These are phyloP conservation scores for Lithophane socia DNA, from an alignment of 2,888 invertebrate genomes.

Conservation along the genomic window DNA sequence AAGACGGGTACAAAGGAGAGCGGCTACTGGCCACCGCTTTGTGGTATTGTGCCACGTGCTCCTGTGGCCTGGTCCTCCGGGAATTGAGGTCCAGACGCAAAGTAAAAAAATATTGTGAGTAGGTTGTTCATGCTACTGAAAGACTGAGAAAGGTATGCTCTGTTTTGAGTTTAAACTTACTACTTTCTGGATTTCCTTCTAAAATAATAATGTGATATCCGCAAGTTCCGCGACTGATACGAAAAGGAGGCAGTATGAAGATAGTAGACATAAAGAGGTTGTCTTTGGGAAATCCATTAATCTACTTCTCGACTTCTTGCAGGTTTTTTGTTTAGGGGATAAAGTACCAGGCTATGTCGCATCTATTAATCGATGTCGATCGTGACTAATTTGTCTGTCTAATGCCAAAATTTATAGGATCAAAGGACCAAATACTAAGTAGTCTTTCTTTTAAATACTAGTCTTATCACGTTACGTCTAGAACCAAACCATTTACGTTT, in stretches of 20 bases:
- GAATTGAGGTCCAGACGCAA: constrained; percentile 56
- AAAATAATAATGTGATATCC: no score
- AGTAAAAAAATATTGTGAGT: constrained; percentile 22
- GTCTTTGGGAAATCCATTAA: constrained; percentile 6
- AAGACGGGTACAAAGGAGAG: constrained; percentile 80
- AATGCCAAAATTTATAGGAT: constrained; percentile 19
- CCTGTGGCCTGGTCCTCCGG: constrained; percentile 70
- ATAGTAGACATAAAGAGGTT: background rate
- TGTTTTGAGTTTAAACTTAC: background rate
- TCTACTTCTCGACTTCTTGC: constrained; percentile 6
- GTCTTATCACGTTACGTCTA: constrained; percentile 27
- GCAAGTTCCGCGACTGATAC: background rate
- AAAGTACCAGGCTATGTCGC: background rate
- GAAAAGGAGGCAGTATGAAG: background rate
- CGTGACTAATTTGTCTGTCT: constrained; percentile 24
- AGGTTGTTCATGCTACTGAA: background rate
- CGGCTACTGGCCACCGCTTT: constrained; percentile 82
- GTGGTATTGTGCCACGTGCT: constrained; percentile 82
- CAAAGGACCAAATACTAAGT: constrained; percentile 9
- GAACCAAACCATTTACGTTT: constrained; percentile 31
- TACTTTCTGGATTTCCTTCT: background rate
- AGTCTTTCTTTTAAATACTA: constrained; percentile 24
- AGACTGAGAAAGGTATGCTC: background rate
- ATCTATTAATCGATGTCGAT: constrained; percentile 13
- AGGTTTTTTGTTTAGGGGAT: constrained; percentile 6